Evolutionary conservation across 2,113 vertebrate genomes (phyloP).

Genomic region (Osmerus eperlanus): DNA sequence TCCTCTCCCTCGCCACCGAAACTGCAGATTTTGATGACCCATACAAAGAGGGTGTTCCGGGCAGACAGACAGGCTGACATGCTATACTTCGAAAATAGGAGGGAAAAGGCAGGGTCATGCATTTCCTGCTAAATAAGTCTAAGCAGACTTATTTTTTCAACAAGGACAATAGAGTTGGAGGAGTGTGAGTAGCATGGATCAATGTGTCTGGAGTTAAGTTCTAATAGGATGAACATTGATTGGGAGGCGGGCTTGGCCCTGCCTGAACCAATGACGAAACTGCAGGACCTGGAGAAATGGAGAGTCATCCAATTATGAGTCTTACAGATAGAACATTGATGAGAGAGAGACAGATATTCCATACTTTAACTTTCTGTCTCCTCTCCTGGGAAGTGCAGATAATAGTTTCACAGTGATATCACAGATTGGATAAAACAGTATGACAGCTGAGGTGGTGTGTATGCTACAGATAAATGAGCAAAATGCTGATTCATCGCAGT

Average conservation of each 20-base stretch:
- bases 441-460: background rate
- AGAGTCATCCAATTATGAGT: conserved; percentile 24
- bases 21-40: conserved; percentile 67
- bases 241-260: conserved; percentile 16
- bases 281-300: conserved; percentile 10
- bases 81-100: too few relatives aligned
- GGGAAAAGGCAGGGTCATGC: background rate
- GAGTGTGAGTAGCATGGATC: conserved; percentile 30
- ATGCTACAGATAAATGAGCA: background rate
- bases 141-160: conserved; percentile 34
- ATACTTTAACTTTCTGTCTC: background rate
- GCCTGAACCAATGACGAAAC: conserved; percentile 7
- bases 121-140: conserved; percentile 34
- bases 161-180: conserved; percentile 36
- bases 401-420: conserved; percentile 22
- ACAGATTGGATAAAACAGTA: conserved; percentile 6
- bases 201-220: conserved; percentile 36
- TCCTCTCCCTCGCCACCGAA: conserved; percentile 56
- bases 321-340: conserved; percentile 15
- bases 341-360: conserved; percentile 5
- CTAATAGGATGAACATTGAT: conserved; percentile 44
- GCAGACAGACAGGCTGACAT: background rate
- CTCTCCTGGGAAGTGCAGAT: background rate
- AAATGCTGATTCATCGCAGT: background rate
- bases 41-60: conserved; percentile 49